Percentiles rank a stretch among this genome's conserved stretches.
phyloP scores from a whole-genome alignment of 2,113 vertebrate genomes.

The human region GRCh38 chr6:63312001-63312500 shows the following conservation, averaged over 20 bases:
- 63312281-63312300: neutral
- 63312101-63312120: no score
- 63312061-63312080: neutral
- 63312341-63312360: neutral
- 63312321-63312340: neutral
- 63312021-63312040: neutral
- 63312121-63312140: neutral
- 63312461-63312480: neutral
- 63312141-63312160: neutral
- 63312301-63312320: neutral
- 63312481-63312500: neutral
- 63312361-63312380: neutral
- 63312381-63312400: neutral
- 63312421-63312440: neutral
- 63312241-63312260: neutral
- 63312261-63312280: neutral
- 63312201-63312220: neutral
- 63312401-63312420: neutral
- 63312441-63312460: neutral
- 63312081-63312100: no score
- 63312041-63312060: neutral
- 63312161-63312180: neutral
- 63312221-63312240: neutral
- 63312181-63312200: neutral
- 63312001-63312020: neutral